phyloP scores from a whole-genome alignment of 2,113 vertebrate genomes.

The Malaclemys terrapin region DNA sequence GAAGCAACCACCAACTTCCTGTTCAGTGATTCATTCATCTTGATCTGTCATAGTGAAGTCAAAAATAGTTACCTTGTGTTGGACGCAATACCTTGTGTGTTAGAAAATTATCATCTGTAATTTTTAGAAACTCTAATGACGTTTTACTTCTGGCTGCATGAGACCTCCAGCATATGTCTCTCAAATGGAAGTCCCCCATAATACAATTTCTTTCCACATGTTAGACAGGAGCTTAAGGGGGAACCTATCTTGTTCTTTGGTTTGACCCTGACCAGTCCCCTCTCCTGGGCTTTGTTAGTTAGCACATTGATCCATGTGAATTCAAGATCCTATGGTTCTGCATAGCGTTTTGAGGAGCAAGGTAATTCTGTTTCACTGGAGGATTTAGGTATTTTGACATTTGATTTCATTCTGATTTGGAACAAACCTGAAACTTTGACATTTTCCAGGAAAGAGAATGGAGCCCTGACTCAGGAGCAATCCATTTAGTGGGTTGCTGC shows the following conservation, averaged over 20 bases:
- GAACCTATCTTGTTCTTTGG: neutral
- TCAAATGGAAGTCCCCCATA: neutral
- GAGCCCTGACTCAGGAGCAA: neutral
- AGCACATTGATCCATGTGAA: neutral
- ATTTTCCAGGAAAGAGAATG: accelerated
- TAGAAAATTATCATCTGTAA: neutral
- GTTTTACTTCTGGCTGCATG: neutral
- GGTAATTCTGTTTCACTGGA: neutral
- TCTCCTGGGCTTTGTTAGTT: neutral
- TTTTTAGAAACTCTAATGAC: neutral
- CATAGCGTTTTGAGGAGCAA: neutral
- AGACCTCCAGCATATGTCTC: neutral
- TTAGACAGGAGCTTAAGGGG: neutral
- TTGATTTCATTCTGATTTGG: neutral
- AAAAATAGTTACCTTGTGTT: neutral
- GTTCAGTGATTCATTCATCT: neutral
- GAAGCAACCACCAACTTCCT: neutral
- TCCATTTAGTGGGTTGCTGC: neutral
- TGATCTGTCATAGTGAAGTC: neutral
- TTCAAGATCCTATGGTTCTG: neutral
- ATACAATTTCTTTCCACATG: neutral
- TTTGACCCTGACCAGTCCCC: neutral
- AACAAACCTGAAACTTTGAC: neutral
- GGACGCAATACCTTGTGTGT: neutral
- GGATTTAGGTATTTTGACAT: neutral